phyloP scores from a whole-genome alignment of 1,140 invertebrate genomes.

The Pissodes strobi region DNA sequence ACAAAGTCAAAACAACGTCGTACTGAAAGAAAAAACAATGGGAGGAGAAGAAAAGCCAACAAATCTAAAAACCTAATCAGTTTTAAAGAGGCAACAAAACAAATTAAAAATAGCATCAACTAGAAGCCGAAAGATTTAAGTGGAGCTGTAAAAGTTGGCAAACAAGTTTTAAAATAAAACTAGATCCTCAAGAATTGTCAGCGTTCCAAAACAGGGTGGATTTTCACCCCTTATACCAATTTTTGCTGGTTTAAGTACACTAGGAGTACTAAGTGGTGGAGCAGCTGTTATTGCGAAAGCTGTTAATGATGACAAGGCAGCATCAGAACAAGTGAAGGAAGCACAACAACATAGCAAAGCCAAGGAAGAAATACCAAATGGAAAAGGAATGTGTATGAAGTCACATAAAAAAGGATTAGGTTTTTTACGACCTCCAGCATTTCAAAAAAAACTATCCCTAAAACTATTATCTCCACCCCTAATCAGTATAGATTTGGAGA shows the following conservation, averaged over 20 bases:
- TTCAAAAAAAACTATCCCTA: conserved; percentile 4
- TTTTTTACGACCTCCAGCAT: not conserved
- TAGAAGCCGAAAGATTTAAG: not conserved
- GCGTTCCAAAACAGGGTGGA: conserved; percentile 49
- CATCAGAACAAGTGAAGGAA: conserved; percentile 41
- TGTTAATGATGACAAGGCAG: conserved; percentile 35
- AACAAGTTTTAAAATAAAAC: not conserved
- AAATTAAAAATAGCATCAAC: too few relatives aligned
- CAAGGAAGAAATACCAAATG: conserved; percentile 45
- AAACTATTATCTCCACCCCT: conserved; percentile 5
- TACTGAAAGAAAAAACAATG: too few relatives aligned
- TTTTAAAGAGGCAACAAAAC: too few relatives aligned
- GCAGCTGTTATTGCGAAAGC: too few relatives aligned
- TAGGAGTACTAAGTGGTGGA: conserved; percentile 47
- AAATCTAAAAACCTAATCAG: too few relatives aligned
- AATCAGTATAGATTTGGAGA: conserved; percentile 9
- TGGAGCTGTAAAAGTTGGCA: conserved; percentile 3
- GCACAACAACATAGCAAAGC: conserved; percentile 44
- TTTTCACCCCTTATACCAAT: conserved; percentile 49
- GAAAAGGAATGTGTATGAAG: conserved; percentile 33
- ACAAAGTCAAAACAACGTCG: too few relatives aligned
- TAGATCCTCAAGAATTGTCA: conserved; percentile 43
- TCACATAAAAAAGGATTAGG: too few relatives aligned
- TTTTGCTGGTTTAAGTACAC: conserved; percentile 48
- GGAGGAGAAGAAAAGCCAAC: too few relatives aligned